Evolutionary conservation across 2,113 vertebrate genomes (phyloP), one percentile per base, ranked within the genome.

Genomic region (Pipa parva): DNA sequence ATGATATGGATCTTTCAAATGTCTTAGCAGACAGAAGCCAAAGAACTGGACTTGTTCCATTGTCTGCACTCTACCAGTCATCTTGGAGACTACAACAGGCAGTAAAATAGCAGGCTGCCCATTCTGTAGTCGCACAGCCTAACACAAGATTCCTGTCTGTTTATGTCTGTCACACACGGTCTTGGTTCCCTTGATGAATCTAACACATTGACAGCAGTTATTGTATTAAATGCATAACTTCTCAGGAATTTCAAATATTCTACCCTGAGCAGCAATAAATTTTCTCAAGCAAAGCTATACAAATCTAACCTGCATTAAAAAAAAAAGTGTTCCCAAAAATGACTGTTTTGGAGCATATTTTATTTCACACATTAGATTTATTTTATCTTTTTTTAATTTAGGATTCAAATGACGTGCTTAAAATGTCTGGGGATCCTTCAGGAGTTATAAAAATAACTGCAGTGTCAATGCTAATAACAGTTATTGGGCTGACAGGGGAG

Each of bases 91-190:
- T 33, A 49, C 52, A 48, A 33, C 54, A 66, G 63, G 48, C 63
- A 58, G 54, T 24, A 20, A 49, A 17, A n/a, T 48, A 57, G 54
- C 31, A 31, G 49, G 26, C 39, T 24, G 54, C 39, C 39, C 22
- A 26, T 28, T 58, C 49, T 22, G 28, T 28, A 25, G 29, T 55
- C 57, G 18, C 28, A 11, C 42, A 49, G 39, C 39, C 46, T 26
- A 66, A 54, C 25, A 65, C 33, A 28, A 49, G 51, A 66, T 66
- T 66, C 63, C 63, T 33, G 33, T 66, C 54, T 66, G 42, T 22
- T 11, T 49, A 58, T 58, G 63, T 58, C 63, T 66, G 26, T 54
- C 58, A 66, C 27, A 36, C 21, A 66, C 22, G 42, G 28, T 42
- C 18, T 58, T 28, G 25, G 39, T 57, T 25, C 37, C 13, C 39